Evolutionary conservation across 2,797 vertebrate species (phyloP), one percentile per base, ranked within the genome.

Genomic region (Pelodytes ibericus): DNA sequence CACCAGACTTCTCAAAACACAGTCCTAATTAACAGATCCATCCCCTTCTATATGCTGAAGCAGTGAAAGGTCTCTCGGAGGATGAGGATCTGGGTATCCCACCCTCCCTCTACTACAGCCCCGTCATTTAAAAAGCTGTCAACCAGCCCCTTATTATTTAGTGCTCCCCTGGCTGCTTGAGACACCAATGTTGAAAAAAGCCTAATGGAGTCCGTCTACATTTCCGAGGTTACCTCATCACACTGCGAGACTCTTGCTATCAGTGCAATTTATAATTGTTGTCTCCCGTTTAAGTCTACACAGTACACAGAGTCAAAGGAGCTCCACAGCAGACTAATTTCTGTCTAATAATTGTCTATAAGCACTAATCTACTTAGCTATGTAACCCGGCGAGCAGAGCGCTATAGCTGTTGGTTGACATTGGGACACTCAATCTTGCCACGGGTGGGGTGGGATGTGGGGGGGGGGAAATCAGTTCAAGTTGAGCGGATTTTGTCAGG

Each of bases 401-500:
- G 20, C 39, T 25, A 29, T 8, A 11, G 73, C 76, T 57, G 0
- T 20, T 0, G 61, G 39, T 15, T 1, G 49, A 80, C 83, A 70
- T 72, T 75, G 44, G 77, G 82, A 77, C 74, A 36, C 60, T 85
- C 59, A 1, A 41, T 39, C 72, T 76, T 0, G 13, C 77, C n/a
- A n/a, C n/a, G n/a, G n/a, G n/a, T n/a, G n/a, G n/a, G n/a, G n/a
- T n/a, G n/a, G n/a, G n/a, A n/a, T n/a, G n/a, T n/a, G n/a, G n/a
- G n/a, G n/a, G n/a, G n/a, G 3, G 20, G 47, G 22, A 26, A 68
- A 64, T 85, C 62, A 80, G 91, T 91, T 90, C 77, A 2, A 87
- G 87, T 83, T 84, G 86, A 87, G 65, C 18, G 82, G 88, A 78
- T 83, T 72, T 82, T 88, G 89, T 88, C 91, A 92, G 72, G 64